Base-by-base conservation (phyloP, 2,797 vertebrate genomes). In the Rhynchotus rufescens region DNA sequence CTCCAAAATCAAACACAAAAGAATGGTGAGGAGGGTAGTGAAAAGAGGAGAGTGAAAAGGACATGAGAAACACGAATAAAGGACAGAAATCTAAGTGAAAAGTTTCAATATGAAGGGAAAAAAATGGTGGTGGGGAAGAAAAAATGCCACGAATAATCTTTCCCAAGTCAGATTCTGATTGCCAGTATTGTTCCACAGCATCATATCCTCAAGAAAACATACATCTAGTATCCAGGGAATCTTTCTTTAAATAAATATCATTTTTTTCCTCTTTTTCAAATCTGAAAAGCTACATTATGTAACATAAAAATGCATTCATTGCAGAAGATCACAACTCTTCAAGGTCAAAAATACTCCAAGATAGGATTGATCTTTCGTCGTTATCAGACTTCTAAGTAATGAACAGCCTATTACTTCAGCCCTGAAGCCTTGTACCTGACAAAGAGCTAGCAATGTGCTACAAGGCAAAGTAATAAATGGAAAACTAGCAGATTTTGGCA, bases 361-460 rank as follows among this genome's bases (percentile, higher is more conserved):
- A 40, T 13, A 47, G 61, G 73, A 69, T 80, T 62, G 74, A 82
- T 82, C 34, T 68, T 84, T 90, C 83, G 15, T 32, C 56, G 65
- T 92, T 86, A 93, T 42, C 77, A 79, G 47, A 26, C 25, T 92
- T 28, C 42, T 21, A 75, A 75, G 71, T 60, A 88, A 90, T 79
- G 71, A 93, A 90, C 38, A 81, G 74, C 4, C 6, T 25, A 73
- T 91, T 96, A 95, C 85, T 95, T 84, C 83, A 89, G 80, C 42
- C 79, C 56, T 13, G 45, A 75, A 89, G 77, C 87, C 89, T 87
- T 85, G 72, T 80, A 44, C 16, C 85, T 86, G 93, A 95, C 94
- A 93, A 90, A 52, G 25, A 92, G 22, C 60, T 54, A 81, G 49
- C 44, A 71, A 0, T 71, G 77, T 61, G 45, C 83, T 77, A 26